Conservation (phyloP, 2,113 vertebrate genomes). For the Hydrolagus affinis region DNA sequence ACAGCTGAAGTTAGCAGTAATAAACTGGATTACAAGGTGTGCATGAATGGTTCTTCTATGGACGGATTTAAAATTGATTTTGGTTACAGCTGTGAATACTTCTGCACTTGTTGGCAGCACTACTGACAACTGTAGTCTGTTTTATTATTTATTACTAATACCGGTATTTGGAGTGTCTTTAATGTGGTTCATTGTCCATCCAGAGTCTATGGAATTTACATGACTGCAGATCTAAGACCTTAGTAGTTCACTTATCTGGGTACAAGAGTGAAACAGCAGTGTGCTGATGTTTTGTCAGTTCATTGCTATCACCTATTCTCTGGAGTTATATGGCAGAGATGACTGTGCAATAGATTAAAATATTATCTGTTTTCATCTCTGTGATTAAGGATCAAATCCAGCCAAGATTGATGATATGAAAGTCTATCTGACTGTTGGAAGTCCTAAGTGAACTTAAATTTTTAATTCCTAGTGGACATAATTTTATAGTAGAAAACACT, state of each 20-base stretch:
- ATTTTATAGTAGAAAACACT: neutral
- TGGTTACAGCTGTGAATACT: constrained; percentile 28
- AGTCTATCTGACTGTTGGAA: neutral
- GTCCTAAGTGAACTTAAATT: neutral
- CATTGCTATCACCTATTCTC: neutral
- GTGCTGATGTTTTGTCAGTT: neutral
- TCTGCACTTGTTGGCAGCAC: constrained; percentile 16
- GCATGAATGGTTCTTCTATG: constrained; percentile 24
- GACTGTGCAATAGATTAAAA: neutral
- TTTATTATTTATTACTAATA: neutral
- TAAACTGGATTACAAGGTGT: constrained; percentile 15
- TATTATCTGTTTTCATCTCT: too few species aligned
- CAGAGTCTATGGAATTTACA: neutral
- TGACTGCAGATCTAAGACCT: neutral
- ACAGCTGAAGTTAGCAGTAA: neutral
- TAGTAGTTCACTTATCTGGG: neutral
- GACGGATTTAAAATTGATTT: constrained; percentile 10
- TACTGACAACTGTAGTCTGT: constrained; percentile 20
- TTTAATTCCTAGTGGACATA: neutral
- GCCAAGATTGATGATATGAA: neutral
- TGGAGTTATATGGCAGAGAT: neutral
- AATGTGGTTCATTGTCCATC: constrained; percentile 9
- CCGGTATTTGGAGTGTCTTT: neutral
- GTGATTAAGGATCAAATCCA: neutral
- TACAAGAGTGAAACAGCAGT: neutral